Percentiles rank a stretch among this genome's conserved stretches.
Evolutionary conservation across 1,140 invertebrate species (phyloP).

Genomic region (Bombus pascuorum): DNA sequence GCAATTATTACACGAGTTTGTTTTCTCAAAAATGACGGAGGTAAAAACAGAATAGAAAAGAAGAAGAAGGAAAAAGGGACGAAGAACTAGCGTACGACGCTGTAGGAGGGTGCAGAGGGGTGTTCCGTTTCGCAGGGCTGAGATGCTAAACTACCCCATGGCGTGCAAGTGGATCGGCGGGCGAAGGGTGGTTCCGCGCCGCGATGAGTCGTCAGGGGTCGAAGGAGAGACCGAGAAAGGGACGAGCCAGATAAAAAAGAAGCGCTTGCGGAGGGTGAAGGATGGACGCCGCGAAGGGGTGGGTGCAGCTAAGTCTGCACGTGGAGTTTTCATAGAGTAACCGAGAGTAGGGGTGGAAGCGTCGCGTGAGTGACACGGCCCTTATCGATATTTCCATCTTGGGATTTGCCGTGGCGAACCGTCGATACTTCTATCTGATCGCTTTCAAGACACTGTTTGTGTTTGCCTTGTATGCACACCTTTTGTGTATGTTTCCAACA

Average conservation of each 20-base stretch:
- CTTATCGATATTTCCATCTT: conserved; percentile 82
- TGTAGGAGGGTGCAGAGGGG: conserved; percentile 11
- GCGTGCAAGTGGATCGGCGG: conserved; percentile 73
- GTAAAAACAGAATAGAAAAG: neutral
- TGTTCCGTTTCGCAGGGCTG: conserved; percentile 53
- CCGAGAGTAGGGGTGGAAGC: conserved; percentile 56
- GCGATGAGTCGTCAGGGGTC: conserved; percentile 64
- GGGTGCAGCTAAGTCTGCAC: conserved; percentile 70
- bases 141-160: conserved; percentile 79
- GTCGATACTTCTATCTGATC: conserved; percentile 73
- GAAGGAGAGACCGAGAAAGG: conserved; percentile 47
- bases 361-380: conserved; percentile 81
- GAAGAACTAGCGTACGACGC: neutral
- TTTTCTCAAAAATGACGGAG: neutral
- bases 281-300: conserved; percentile 38
- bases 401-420: conserved; percentile 81
- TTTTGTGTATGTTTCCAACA: neutral
- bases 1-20: neutral
- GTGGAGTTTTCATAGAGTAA: conserved; percentile 72
- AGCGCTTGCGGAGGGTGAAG: conserved; percentile 39
- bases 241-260: conserved; percentile 35
- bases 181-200: conserved; percentile 56
- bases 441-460: neutral
- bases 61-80: conserved; percentile 10
- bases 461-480: neutral